A percentile compares a stretch with the other conserved stretches of the same genome.
Conservation (phyloP, 2,797 vertebrate species). For the Microctenopoma steveboyesi region DNA sequence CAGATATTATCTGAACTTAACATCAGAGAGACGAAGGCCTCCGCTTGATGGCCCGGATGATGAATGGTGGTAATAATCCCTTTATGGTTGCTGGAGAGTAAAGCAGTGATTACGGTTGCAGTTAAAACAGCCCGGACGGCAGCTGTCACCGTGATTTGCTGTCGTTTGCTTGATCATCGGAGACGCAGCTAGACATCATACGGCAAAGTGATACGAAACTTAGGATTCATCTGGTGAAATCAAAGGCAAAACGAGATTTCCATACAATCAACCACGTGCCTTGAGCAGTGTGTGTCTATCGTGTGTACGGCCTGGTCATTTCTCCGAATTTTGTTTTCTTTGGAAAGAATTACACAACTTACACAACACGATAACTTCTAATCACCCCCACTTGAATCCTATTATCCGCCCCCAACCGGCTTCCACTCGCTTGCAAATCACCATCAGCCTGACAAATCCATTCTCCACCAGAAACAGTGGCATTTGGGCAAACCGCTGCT, state of each 20-base stretch:
- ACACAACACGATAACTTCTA: conserved; percentile 41
- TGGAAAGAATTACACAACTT: conserved; percentile 29
- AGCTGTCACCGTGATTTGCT: conserved; percentile 25
- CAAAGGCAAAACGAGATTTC: conserved; percentile 39
- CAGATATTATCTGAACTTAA: conserved; percentile 60
- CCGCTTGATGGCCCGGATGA: conserved; percentile 50
- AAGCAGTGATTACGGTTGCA: conserved; percentile 27
- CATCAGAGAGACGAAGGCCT: conserved; percentile 57
- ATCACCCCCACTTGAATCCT: conserved; percentile 37
- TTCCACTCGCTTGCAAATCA: conserved; percentile 54
- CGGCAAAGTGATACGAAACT: conserved; percentile 22
- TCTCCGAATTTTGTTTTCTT: conserved; percentile 5
- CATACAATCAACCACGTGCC: conserved; percentile 32
- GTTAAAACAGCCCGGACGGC: conserved; percentile 39
- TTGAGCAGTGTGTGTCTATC: conserved; percentile 2
- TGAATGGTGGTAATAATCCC: conserved; percentile 62
- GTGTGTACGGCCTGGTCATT: not conserved
- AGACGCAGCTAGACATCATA: conserved; percentile 3
- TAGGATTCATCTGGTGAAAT: conserved; percentile 32
- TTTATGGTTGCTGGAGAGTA: conserved; percentile 47
- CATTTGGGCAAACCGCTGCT: conserved; percentile 61
- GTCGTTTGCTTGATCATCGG: conserved; percentile 10
- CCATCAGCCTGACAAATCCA: conserved; percentile 74
- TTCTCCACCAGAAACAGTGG: conserved; percentile 64
- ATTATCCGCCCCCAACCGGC: conserved; percentile 24